Conservation (phyloP, 2,797 vertebrate species). For the Bothrops alternatus region DNA sequence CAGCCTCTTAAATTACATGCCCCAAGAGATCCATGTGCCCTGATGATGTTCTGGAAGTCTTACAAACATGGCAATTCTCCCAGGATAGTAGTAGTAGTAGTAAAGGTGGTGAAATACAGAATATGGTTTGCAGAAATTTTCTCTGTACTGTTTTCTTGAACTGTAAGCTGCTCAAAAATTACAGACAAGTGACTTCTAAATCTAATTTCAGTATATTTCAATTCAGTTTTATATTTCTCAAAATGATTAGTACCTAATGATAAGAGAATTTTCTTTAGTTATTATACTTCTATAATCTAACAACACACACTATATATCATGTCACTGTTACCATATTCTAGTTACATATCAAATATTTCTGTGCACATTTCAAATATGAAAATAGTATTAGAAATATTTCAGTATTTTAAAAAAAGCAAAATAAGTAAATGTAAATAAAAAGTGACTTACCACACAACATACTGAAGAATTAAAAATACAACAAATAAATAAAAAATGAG, state of each 20-base stretch:
- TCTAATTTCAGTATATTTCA: constrained; percentile 1
- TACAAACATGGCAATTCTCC: background rate
- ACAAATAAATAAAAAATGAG: background rate
- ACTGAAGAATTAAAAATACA: background rate
- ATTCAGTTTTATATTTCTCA: background rate
- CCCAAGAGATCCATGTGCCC: background rate
- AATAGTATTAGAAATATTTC: background rate
- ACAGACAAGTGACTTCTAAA: background rate
- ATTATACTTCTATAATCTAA: background rate
- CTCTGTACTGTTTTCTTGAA: background rate
- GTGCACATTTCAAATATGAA: background rate
- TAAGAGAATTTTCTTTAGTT: background rate
- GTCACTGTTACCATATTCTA: background rate
- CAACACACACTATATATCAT: background rate
- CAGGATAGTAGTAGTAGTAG: background rate
- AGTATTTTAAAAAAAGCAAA: background rate
- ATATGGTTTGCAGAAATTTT: background rate
- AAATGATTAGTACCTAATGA: background rate
- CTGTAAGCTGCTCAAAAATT: background rate
- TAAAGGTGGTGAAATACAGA: background rate
- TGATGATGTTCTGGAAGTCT: background rate
- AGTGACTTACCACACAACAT: background rate
- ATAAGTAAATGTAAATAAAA: background rate
- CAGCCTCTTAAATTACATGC: background rate
- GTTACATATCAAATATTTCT: background rate